Evolutionary conservation across 2,888 invertebrate species (phyloP), one percentile per base, ranked within the genome.

Genomic region (Lepidocyrtinus sp.): DNA sequence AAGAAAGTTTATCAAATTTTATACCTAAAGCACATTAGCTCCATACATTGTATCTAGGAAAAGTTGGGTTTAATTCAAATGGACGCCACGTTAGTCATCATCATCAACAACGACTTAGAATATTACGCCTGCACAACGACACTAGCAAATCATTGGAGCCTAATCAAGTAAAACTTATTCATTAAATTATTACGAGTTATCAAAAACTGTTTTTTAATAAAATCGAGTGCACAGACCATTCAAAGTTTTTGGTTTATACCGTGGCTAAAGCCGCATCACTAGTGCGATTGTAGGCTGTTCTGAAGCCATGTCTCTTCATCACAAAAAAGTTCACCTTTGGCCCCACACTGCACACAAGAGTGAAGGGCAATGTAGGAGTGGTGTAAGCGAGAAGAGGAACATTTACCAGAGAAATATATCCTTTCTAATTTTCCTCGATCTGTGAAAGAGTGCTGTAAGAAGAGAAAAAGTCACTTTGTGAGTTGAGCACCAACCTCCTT

Each of bases 331-430:
- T 72, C 61, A 77, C 77, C 77, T 67, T 50, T 71, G 19, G 55
- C 77, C 77, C 46, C 67, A 61, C 64, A 70, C 70, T 76, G 70
- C 75, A 68, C 50, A 50, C 2, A 63, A 63, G 36, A 64, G 67
- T 61, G 63, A 67, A 69, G 76, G 55, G 69, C 63, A 72, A 76
- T 69, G 81, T n/a, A 77, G 73, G 81, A 81, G 77, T 77, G 77
- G 81, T 64, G 45, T 25, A 59, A 59, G 25, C 50, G 71, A 62
- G 63, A 24, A 75, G 27, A 65, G 12, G 61, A 67, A 25, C 68
- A 63, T 78, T 46, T 68, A 50, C 15, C 2, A 50, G 59, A 69
- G 73, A 63, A 73, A 64, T 61, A 79, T 62, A 79, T 69, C 69
- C 65, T 67, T 72, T 63, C 65, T 74, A 73, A 79, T 79, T 73